These are phyloP conservation scores for Drosophila parabipectinata DNA, from an alignment of 1,140 invertebrate species.

Conservation along the genomic window DNA sequence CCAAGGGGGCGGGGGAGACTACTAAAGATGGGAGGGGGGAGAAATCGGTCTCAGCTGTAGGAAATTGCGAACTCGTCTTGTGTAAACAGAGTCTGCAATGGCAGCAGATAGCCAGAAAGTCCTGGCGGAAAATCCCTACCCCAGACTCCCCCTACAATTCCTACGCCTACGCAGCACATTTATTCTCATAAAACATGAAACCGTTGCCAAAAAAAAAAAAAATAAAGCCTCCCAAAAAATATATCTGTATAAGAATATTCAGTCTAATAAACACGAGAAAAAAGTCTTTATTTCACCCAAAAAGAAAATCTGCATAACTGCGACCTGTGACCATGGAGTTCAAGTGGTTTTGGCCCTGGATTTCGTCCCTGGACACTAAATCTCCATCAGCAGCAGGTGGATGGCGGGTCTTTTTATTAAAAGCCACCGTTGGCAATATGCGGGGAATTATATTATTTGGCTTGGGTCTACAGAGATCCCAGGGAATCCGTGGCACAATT, in stretches of 20 bases:
- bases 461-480: constrained; percentile 13
- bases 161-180: constrained; percentile 65
- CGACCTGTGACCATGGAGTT: constrained; percentile 16
- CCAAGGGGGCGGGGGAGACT: constrained; percentile 42
- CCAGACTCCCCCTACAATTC: neutral
- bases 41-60: constrained; percentile 41
- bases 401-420: constrained; percentile 38
- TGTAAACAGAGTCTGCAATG: constrained; percentile 49
- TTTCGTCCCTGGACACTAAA: constrained; percentile 42
- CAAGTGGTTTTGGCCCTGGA: constrained; percentile 32
- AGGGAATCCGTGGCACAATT: constrained; percentile 25
- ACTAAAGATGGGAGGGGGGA: neutral
- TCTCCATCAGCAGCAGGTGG: constrained; percentile 59
- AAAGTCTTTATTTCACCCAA: constrained; percentile 40
- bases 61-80: constrained; percentile 57
- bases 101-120: constrained; percentile 9
- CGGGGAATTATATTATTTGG: constrained; percentile 49
- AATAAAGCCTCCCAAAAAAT: constrained; percentile 6
- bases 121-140: neutral
- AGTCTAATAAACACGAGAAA: constrained; percentile 76
- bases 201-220: constrained; percentile 36
- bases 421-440: constrained; percentile 44
- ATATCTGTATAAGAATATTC: constrained; percentile 2
- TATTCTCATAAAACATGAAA: constrained; percentile 75
- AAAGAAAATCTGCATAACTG: constrained; percentile 74